These are phyloP conservation scores for Drosophila helvetica DNA, from an alignment of 2,888 invertebrate genomes.

Conservation along the genomic window DNA sequence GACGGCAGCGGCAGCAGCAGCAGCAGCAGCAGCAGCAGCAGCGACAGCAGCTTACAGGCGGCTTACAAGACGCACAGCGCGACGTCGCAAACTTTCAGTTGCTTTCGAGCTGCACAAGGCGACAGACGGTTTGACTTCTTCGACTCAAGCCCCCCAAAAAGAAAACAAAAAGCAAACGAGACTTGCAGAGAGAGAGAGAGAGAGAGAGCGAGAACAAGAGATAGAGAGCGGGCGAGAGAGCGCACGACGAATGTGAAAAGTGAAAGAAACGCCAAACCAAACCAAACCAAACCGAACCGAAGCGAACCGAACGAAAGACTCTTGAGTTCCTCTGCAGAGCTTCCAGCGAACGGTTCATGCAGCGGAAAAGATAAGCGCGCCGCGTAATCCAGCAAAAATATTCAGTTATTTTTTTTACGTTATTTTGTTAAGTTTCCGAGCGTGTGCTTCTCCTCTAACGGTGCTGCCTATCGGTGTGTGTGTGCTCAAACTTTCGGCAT, in stretches of 20 bases:
- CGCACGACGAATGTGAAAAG: too few relatives aligned
- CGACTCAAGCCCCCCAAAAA: slow-evolving; percentile 2
- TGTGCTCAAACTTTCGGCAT: slow-evolving; percentile 10
- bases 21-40: slow-evolving; percentile 18
- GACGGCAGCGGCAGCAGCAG: slow-evolving; percentile 13
- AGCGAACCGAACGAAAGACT: slow-evolving; percentile 20
- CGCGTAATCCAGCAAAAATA: slow-evolving; percentile 12
- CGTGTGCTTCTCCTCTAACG: slow-evolving; percentile 19
- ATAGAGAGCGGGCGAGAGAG: slow-evolving; percentile 15
- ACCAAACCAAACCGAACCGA: too few relatives aligned
- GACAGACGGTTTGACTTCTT: slow-evolving; percentile 52
- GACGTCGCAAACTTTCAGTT: slow-evolving; percentile 68
- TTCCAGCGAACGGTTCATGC: slow-evolving; percentile 60
- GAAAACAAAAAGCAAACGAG: slow-evolving; percentile 7
- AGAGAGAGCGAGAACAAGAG: slow-evolving; percentile 5
- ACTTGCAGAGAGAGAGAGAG: slow-evolving; percentile 16
- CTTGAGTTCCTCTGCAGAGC: slow-evolving; percentile 62
- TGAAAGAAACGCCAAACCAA: too few relatives aligned
- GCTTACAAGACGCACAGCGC: slow-evolving; percentile 74
- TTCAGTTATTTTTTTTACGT: slow-evolving; percentile 19
- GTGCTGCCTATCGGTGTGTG: slow-evolving; percentile 23
- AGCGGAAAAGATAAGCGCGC: slow-evolving; percentile 30
- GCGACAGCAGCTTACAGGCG: slow-evolving; percentile 5
- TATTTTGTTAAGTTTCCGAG: slow-evolving; percentile 7
- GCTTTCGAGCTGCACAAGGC: slow-evolving; percentile 74